Evolutionary conservation across 2,888 invertebrate species (phyloP).

Genomic region (Podotricha telesiphe): DNA sequence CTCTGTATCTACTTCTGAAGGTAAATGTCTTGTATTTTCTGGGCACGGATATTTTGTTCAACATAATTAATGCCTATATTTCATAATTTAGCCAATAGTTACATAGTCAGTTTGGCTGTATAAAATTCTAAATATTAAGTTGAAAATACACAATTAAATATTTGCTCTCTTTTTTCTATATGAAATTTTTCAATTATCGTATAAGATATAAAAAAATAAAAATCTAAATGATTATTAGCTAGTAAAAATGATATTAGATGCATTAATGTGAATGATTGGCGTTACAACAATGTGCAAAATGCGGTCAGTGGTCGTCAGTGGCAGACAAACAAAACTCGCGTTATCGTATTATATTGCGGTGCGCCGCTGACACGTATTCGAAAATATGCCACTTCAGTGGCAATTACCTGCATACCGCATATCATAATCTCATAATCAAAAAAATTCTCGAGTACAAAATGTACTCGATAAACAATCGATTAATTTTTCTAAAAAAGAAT

Average conservation of each 20-base stretch:
- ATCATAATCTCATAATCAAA: neutral
- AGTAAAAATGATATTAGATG: neutral
- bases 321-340: constrained; percentile 40
- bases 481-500: too few species aligned
- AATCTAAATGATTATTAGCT: neutral
- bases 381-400: constrained; percentile 22
- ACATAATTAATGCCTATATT: too few species aligned
- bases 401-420: constrained; percentile 19
- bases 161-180: too few species aligned
- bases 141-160: too few species aligned
- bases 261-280: constrained; percentile 20
- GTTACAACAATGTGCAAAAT: constrained; percentile 24
- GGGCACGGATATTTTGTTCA: too few species aligned
- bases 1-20: constrained; percentile 55
- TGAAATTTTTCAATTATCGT: too few species aligned
- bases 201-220: neutral
- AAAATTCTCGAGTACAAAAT: neutral
- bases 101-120: too few species aligned
- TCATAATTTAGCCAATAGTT: too few species aligned
- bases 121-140: too few species aligned
- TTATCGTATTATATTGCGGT: constrained; percentile 40
- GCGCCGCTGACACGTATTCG: constrained; percentile 23
- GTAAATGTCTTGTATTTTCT: constrained; percentile 39
- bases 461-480: neutral
- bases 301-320: constrained; percentile 39